Percentiles rank a stretch among this genome's conserved stretches.
phyloP scores from a whole-genome alignment of 1,140 invertebrate species.

The Zaprionus camerounensis region DNA sequence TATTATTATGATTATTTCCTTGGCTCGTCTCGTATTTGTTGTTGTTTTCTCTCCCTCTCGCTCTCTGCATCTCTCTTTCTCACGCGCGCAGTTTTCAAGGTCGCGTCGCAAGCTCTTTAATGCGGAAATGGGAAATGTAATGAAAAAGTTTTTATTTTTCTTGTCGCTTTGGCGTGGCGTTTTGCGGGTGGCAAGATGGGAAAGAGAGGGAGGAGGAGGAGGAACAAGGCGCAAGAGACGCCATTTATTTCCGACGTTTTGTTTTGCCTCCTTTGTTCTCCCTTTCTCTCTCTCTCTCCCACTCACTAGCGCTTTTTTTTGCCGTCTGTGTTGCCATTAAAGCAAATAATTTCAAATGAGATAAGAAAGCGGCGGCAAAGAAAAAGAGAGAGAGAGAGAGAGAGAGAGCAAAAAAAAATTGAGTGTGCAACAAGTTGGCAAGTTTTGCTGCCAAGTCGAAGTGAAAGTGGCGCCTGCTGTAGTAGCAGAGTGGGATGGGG shows the following conservation, averaged over 20 bases:
- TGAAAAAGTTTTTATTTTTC: conserved; percentile 76
- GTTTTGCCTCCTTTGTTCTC: conserved; percentile 38
- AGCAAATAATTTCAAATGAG: conserved; percentile 80
- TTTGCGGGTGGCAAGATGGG: neutral
- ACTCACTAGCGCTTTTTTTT: conserved; percentile 10
- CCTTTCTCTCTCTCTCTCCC: too few relatives aligned
- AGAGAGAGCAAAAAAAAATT: conserved; percentile 25
- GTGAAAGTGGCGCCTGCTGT: conserved; percentile 62
- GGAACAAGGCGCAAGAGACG: conserved; percentile 25
- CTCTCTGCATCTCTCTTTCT: neutral
- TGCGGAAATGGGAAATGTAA: conserved; percentile 78
- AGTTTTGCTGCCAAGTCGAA: conserved; percentile 68
- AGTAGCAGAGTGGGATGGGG: neutral
- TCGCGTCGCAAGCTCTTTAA: conserved; percentile 63
- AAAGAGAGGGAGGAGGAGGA: neutral
- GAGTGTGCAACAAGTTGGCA: conserved; percentile 75
- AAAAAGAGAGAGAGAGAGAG: neutral
- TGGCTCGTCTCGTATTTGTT: conserved; percentile 54
- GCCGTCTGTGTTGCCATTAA: conserved; percentile 61
- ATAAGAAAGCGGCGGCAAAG: conserved; percentile 53
- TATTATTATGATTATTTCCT: conserved; percentile 81
- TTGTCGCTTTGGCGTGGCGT: conserved; percentile 22
- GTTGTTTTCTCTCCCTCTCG: conserved; percentile 7
- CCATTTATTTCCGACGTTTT: conserved; percentile 45
- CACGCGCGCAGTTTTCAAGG: conserved; percentile 54